Evolutionary conservation across 37 sponge, comb jelly and placozoan genomes (phyloP), one percentile per base, ranked within the genome.

Genomic region (Eunapius fragilis): DNA sequence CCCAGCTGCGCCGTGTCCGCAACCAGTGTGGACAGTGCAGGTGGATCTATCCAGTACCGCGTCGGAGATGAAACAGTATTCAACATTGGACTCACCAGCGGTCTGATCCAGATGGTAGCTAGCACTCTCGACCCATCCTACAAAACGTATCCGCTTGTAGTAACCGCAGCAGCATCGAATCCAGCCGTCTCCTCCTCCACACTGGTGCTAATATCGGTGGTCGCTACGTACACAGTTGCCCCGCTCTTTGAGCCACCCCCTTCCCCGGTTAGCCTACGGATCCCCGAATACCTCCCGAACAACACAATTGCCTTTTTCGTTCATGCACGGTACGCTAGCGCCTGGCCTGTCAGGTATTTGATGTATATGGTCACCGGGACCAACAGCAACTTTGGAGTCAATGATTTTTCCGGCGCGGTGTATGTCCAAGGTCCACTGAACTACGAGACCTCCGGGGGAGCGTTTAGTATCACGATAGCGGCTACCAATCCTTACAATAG

Each of bases 241-340:
- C 85, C 87, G 67, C n/a, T 41, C 27, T 80, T 89, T 68, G 81
- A 84, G 1, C 28, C 37, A n/a, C 27, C 12, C 23, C 28, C 37
- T n/a, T 23, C 12, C 23, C 75, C 38, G 6, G 17, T 32, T 26
- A 32, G 32, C 19, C 9, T 85, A 3, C 35, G 2, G 31, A 6
- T 92, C 12, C 70, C 85, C 10, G 92, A 92, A 37, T 17, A 76
- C 78, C 37, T 75, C 7, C 92, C 92, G 0, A 25, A 31, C 17
- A 92, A 88, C 50, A 78, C 76, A 23, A 82, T 88, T 0, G 68
- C 90, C n/a, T 93, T 89, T 25, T 74, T 84, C 80, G 84, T 81
- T 28, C 87, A 87, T 74, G 90, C 82, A 38, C 31, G 27, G 47
- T 87, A 93, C 38, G 25, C 28, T 0, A 83, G 86, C 67, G 25